Base-by-base conservation (phyloP, 1,140 invertebrate genomes). In the Hylyphantes graminicola region DNA sequence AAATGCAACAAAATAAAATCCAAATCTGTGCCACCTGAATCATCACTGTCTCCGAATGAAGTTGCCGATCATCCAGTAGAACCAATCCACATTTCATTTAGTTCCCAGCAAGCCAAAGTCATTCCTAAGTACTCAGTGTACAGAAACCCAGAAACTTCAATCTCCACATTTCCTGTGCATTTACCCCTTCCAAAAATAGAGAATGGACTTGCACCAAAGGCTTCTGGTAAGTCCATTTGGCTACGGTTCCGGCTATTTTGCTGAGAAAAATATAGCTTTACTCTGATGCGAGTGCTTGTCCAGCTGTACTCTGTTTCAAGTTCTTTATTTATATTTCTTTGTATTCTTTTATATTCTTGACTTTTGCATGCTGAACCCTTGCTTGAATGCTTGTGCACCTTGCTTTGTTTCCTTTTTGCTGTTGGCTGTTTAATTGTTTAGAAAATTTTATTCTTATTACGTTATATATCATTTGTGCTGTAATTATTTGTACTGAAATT, bases 1-100 rank as follows among this genome's bases (percentile, higher is more conserved):
- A 93, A 93, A 88, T 59, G 50, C 65, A 65, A n/a, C 1, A 85
- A 85, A 55, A 63, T 64, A 35, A 77, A 68, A 70, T 51, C 63
- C n/a, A 77, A 76, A 17, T 68, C 82, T 68, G 73, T 13, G 2
- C 73, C 65, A 70, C 54, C 64, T 68, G 82, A 85, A 35, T 54
- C 35, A 54, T 21, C 53, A 57, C 53, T 51, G n/a, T 51, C 63
- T n/a, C 74, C 74, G 65, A n/a, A 61, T 48, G 74, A 85, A 85
- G 70, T 8, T 35, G 21, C 55, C 68, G 19, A 48, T 57, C 35
- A 70, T 57, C 53, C 50, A 53, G 65, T 76, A 68, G 82, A 76
- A 48, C 35, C 74, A 35, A 12, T 17, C 8, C 51, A 19, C 77
- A 54, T 77, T 70, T 82, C 61, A 19, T 21, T 82, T 10, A 74